Conservation (phyloP, 2,797 vertebrate species). For the Sparidentex hasta region DNA sequence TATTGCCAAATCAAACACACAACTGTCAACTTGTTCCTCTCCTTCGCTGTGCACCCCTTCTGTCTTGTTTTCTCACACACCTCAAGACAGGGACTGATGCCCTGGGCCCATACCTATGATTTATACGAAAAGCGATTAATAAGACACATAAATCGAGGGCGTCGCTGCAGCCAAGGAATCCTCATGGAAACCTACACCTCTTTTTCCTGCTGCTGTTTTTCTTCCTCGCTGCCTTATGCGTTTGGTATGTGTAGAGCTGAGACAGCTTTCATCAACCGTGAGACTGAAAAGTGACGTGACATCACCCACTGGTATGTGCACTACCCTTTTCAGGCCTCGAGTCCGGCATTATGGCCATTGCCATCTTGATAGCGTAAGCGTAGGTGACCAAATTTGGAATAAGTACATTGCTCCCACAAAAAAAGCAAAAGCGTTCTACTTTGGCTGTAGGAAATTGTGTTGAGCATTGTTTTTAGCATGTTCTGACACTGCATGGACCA, state of each 20-base stretch:
- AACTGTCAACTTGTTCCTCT: conserved; percentile 59
- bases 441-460: background rate
- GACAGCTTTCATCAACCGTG: conserved; percentile 21
- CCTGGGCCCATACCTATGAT: conserved; percentile 66
- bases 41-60: conserved; percentile 32
- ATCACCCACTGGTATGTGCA: no score
- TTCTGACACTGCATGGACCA: background rate
- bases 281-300: conserved; percentile 15
- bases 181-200: conserved; percentile 80
- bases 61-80: conserved; percentile 52
- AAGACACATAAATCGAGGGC: conserved; percentile 77
- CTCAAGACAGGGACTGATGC: conserved; percentile 31
- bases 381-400: background rate
- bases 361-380: background rate
- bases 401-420: background rate
- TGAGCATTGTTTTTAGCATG: background rate
- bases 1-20: conserved; percentile 44
- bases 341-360: no score
- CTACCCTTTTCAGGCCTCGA: no score
- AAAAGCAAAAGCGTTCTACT: background rate
- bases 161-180: conserved; percentile 73
- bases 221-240: conserved; percentile 29
- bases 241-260: conserved; percentile 30
- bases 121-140: conserved; percentile 84
- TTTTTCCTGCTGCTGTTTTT: conserved; percentile 55